These are phyloP conservation scores for Cylloceria caligata DNA, from an alignment of 2,888 invertebrate genomes.

Conservation along the genomic window DNA sequence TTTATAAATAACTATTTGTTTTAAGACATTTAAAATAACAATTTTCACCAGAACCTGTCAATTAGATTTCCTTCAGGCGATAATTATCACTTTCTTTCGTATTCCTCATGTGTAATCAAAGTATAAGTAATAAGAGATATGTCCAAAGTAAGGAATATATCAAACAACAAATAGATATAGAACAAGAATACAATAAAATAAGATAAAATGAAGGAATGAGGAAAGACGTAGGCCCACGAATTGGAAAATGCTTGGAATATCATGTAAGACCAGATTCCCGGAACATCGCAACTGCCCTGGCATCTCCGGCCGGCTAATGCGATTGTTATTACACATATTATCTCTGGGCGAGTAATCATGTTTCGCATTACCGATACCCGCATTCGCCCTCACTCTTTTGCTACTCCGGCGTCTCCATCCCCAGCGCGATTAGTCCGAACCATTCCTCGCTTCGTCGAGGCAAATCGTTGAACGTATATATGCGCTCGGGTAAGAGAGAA, in stretches of 20 bases:
- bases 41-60: too few relatives aligned
- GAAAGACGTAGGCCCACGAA: conserved; percentile 63
- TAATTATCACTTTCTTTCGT: not conserved
- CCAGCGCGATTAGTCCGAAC: conserved; percentile 67
- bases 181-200: not conserved
- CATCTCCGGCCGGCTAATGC: conserved; percentile 78
- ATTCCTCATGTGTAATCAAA: not conserved
- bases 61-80: too few relatives aligned
- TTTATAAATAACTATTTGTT: too few relatives aligned
- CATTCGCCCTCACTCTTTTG: conserved; percentile 65
- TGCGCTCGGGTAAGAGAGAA: conserved; percentile 71
- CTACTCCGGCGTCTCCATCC: conserved; percentile 55
- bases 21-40: too few relatives aligned
- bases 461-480: conserved; percentile 76
- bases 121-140: not conserved
- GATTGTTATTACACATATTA: conserved; percentile 83
- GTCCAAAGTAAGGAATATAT: not conserved
- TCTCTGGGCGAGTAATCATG: conserved; percentile 81
- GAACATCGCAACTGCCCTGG: conserved; percentile 69
- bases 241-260: conserved; percentile 70
- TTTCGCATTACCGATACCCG: conserved; percentile 80
- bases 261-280: conserved; percentile 76
- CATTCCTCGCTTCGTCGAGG: conserved; percentile 65
- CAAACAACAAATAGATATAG: not conserved
- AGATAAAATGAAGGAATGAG: conserved; percentile 24